These are phyloP conservation scores for Cololabis saira DNA, from an alignment of 2,113 vertebrate genomes.

Conservation along the genomic window DNA sequence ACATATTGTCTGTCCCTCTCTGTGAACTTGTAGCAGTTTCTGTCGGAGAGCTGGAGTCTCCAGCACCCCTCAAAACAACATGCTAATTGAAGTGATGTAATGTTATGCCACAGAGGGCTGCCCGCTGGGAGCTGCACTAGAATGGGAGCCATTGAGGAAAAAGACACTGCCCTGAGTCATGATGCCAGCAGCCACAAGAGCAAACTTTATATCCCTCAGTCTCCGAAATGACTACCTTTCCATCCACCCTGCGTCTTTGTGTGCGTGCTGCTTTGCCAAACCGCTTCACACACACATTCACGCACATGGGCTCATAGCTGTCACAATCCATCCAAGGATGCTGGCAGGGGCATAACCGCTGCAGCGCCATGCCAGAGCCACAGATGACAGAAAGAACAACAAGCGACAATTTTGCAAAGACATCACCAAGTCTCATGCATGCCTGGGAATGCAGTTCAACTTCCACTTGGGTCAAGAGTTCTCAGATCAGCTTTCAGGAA, in stretches of 20 bases:
- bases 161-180: constrained; percentile 60
- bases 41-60: constrained; percentile 41
- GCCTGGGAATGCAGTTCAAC: constrained; percentile 44
- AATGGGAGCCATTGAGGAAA: constrained; percentile 67
- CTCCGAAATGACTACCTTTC: constrained; percentile 65
- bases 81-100: constrained; percentile 77
- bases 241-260: constrained; percentile 34
- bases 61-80: constrained; percentile 51
- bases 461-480: constrained; percentile 39
- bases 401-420: constrained; percentile 49
- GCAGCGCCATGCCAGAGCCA: constrained; percentile 58
- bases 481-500: constrained; percentile 36
- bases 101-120: constrained; percentile 66
- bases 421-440: constrained; percentile 58
- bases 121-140: constrained; percentile 52
- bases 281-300: constrained; percentile 29
- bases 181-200: constrained; percentile 69
- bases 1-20: constrained; percentile 39
- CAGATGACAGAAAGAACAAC: constrained; percentile 72
- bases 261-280: constrained; percentile 35
- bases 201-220: constrained; percentile 61
- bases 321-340: constrained; percentile 65
- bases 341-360: constrained; percentile 60
- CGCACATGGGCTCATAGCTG: constrained; percentile 47
- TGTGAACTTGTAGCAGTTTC: constrained; percentile 40